Evolutionary conservation across 1,140 invertebrate species (phyloP), one percentile per base, ranked within the genome.

Genomic region (Drosophila prosaltans): DNA sequence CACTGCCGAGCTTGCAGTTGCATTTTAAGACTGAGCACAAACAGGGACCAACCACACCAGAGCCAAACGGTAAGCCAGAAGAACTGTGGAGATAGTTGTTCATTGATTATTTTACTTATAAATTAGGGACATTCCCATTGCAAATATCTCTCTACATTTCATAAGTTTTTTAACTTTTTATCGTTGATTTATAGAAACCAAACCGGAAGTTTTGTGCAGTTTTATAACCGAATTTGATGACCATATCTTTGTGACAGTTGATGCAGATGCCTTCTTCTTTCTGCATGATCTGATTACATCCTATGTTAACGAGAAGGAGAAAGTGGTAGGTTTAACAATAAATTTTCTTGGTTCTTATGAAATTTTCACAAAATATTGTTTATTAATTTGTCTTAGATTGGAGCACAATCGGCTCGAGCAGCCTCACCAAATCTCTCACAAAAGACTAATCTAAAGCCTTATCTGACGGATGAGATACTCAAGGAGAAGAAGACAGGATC

Each of bases 211-310:
- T 24, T 96, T 98, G 82, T 99, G 98, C 93, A 98, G 97, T 92
- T 99, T 99, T 92, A 98, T 99, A 32, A 99, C 98, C 7, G 98
- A 99, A 93, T 99, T 99, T 93, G 98, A 99, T 92, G 98, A 99
- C 92, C 98, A 99, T 91, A 99, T 99, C 81, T 98, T 98, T 93
- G 98, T 99, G 65, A 98, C 98, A 1, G 98, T 99, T 69, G 98
- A 99, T 94, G 98, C 98, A 0, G 98, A 99, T 93, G 97, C 97
- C 11, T 99, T 99, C 93, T 97, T 99, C 93, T 99, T 99, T 92
- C 93, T 99, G 45, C 98, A 99, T 92, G 98, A 99, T 93, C 94
- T 99, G 30, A 98, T 99, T 60, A 98, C 96, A 0, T 98, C 97
- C 0, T 99, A 99, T 91, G 95, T 99, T 11, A 98, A 97, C 92